These are phyloP conservation scores for Aelia acuminata DNA, from an alignment of 2,888 invertebrate genomes.

Conservation along the genomic window DNA sequence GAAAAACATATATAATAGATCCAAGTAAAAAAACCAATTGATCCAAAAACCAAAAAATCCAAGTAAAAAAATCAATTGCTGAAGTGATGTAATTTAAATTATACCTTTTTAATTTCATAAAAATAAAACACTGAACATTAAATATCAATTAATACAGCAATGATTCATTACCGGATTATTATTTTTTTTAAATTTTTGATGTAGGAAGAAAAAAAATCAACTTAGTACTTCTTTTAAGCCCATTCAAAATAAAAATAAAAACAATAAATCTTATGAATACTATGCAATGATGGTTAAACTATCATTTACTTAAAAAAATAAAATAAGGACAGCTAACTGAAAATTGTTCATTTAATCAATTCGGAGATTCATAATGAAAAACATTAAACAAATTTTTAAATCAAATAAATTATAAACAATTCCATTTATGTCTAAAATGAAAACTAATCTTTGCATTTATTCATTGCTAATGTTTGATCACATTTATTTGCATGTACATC, in stretches of 20 bases:
- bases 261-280: conserved; percentile 35
- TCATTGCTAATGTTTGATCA: conserved; percentile 26
- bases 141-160: not conserved
- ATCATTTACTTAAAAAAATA: not conserved
- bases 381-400: conserved; percentile 17
- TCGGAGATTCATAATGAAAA: conserved; percentile 26
- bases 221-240: not conserved
- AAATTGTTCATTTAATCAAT: conserved; percentile 1
- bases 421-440: not conserved
- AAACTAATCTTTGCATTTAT: not conserved
- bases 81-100: not conserved
- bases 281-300: conserved; percentile 3
- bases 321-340: too few relatives aligned
- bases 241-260: conserved; percentile 14
- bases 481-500: conserved; percentile 26
- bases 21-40: too few relatives aligned
- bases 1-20: not conserved
- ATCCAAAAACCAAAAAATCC: too few relatives aligned
- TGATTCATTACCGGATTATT: not conserved
- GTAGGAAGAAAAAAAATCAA: conserved; percentile 41
- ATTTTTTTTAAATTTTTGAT: not conserved
- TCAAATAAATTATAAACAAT: not conserved
- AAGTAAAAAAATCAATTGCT: not conserved
- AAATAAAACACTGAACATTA: not conserved
- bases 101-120: not conserved